Percentiles rank a stretch among this genome's conserved stretches.
Evolutionary conservation across 2,113 vertebrate genomes (phyloP).

Genomic region (Oceanites oceanicus): DNA sequence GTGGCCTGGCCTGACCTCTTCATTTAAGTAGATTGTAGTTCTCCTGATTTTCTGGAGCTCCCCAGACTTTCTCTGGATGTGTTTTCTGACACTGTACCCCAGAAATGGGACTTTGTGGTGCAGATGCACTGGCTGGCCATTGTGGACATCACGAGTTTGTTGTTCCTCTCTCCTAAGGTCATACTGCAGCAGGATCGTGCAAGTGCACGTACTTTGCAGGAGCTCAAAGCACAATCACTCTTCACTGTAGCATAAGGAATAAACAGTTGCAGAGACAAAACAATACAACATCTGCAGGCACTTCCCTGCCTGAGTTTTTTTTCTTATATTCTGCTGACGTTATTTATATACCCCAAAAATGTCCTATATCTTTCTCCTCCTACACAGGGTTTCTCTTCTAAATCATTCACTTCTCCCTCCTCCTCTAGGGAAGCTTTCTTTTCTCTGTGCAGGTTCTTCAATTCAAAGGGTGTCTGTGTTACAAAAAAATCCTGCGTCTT

Average conservation of each 20-base stretch:
- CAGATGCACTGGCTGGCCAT: neutral
- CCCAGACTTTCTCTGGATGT: neutral
- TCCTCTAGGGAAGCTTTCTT: constrained; percentile 1
- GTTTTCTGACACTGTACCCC: neutral
- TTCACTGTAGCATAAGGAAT: neutral
- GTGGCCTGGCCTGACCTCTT: neutral
- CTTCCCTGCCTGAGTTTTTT: neutral
- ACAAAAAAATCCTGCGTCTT: constrained; percentile 16
- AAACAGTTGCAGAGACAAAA: neutral
- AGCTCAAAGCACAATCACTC: neutral
- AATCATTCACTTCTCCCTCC: neutral
- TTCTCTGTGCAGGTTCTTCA: neutral
- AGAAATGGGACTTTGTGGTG: neutral
- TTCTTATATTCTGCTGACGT: neutral
- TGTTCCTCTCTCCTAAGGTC: neutral
- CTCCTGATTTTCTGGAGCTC: neutral
- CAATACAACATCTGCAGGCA: neutral
- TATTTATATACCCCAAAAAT: neutral
- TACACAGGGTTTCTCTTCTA: neutral
- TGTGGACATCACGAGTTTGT: fast-evolving
- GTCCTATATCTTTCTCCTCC: neutral
- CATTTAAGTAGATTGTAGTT: neutral
- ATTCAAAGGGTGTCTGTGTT: constrained; percentile 10
- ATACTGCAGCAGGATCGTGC: neutral
- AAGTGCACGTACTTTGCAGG: neutral